phyloP scores from a whole-genome alignment of 1,140 invertebrate genomes.

The Oreohelix idahoensis region DNA sequence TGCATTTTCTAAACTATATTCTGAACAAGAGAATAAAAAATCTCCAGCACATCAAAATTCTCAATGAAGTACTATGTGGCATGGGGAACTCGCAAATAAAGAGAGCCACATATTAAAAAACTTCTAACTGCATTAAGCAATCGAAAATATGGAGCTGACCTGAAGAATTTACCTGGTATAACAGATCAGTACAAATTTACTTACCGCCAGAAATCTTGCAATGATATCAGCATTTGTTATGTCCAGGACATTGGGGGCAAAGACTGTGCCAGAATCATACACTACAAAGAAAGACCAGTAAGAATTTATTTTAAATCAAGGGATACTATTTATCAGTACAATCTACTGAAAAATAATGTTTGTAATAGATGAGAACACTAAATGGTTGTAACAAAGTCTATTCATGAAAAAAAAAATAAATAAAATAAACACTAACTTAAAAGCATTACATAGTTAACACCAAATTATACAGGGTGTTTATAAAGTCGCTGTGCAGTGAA shows the following conservation, averaged over 20 bases:
- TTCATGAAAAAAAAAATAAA: background rate
- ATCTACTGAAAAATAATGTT: background rate
- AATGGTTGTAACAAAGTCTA: background rate
- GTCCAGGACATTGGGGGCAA: constrained; percentile 96
- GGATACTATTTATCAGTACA: too few species aligned
- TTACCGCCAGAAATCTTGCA: constrained; percentile 82
- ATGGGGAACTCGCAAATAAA: background rate
- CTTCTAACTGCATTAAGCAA: too few species aligned
- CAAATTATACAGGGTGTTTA: too few species aligned
- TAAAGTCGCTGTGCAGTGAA: too few species aligned
- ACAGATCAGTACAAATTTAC: background rate
- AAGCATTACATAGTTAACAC: too few species aligned
- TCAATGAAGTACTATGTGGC: background rate
- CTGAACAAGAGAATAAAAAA: too few species aligned
- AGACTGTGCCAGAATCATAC: constrained; percentile 98
- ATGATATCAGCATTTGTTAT: constrained; percentile 97
- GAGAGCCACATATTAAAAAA: too few species aligned
- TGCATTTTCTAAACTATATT: too few species aligned
- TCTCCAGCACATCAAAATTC: too few species aligned
- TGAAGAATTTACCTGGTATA: background rate
- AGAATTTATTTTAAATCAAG: too few species aligned
- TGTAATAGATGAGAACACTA: background rate
- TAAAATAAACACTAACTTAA: background rate
- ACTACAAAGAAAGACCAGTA: constrained; percentile 79
- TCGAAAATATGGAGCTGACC: too few species aligned